phyloP scores from a whole-genome alignment of 1,140 invertebrate genomes.

The Drosophila erecta region DNA sequence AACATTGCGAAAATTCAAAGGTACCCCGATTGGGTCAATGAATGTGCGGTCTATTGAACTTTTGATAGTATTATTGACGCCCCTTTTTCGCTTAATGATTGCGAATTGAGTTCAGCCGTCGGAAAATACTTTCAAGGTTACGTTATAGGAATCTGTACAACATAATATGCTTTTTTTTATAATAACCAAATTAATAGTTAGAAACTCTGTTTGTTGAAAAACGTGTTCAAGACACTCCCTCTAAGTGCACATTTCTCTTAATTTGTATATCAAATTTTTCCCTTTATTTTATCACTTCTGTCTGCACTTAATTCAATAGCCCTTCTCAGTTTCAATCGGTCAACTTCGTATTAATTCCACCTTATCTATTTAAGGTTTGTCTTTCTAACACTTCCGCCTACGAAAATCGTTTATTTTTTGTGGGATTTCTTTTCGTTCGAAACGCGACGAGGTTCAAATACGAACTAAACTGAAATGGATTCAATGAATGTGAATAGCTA shows the following conservation, averaged over 20 bases:
- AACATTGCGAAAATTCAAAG: conserved; percentile 11
- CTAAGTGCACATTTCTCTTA: neutral
- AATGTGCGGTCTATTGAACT: conserved; percentile 30
- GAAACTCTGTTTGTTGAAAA: too few species aligned
- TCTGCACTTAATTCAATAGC: neutral
- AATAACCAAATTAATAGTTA: too few species aligned
- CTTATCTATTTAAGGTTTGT: conserved; percentile 34
- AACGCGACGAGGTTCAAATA: conserved; percentile 59
- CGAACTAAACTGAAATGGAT: conserved; percentile 57
- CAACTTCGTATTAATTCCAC: conserved; percentile 33
- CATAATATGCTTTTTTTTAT: too few species aligned
- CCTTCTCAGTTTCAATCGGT: conserved; percentile 30
- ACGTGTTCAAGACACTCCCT: too few species aligned
- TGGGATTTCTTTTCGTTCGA: conserved; percentile 25
- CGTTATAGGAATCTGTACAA: neutral
- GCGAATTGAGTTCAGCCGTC: conserved; percentile 28
- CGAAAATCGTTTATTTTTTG: conserved; percentile 25
- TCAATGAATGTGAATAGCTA: conserved; percentile 44
- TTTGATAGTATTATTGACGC: conserved; percentile 50
- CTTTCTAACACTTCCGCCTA: conserved; percentile 66
- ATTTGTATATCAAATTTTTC: neutral
- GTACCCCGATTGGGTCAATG: conserved; percentile 41
- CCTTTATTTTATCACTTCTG: conserved; percentile 11
- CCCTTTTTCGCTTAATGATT: conserved; percentile 43
- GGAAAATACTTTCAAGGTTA: conserved; percentile 28